Base-by-base conservation (phyloP, 2,888 invertebrate species). In the Noctua janthina region DNA sequence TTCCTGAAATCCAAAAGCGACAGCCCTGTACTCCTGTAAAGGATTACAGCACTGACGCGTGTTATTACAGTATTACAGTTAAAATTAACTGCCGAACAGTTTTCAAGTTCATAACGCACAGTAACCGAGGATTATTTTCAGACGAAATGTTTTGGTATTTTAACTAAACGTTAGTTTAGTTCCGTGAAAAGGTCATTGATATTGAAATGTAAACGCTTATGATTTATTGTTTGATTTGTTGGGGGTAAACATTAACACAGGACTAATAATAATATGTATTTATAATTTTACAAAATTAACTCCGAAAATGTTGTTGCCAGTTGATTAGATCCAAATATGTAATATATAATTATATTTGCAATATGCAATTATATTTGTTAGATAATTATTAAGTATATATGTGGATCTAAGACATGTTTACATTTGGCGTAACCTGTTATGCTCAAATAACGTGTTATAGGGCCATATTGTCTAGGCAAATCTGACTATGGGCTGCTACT, bases 71-170 rank as follows among this genome's bases (percentile, higher is more conserved):
- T 90, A 91, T 92, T 90, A 91, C 90, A 90, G 92, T 90, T 89
- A 87, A 91, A 90, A 93, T 93, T 93, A 94, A 94, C 94, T 92
- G 88, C 87, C 88, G 90, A 49, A 88, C 75, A 87, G 88, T 90
- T 91, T 92, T 93, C 94, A 94, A 94, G 95, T 94, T 95, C 95
- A 94, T 94, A 92, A 78, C 83, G 74, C 71, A 86, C 86, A 89
- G 79, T 86, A 73, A 82, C 78, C 86, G 81, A 88, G 87, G 89
- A 90, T 89, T 93, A 93, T 93, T 92, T 93, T 89, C 85, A 90
- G 80, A 89, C 80, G 79, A 81, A 86, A 90, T 94, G 93, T 94
- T 93, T 93, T 88, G 72, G 91, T 90, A 84, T 84, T 78, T 88
- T 78, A 78, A 85, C 82, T 88, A 85, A 86, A 88, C 87, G 87